Evolutionary conservation across 2,113 vertebrate species (phyloP).

Genomic region (Symphodus melops): DNA sequence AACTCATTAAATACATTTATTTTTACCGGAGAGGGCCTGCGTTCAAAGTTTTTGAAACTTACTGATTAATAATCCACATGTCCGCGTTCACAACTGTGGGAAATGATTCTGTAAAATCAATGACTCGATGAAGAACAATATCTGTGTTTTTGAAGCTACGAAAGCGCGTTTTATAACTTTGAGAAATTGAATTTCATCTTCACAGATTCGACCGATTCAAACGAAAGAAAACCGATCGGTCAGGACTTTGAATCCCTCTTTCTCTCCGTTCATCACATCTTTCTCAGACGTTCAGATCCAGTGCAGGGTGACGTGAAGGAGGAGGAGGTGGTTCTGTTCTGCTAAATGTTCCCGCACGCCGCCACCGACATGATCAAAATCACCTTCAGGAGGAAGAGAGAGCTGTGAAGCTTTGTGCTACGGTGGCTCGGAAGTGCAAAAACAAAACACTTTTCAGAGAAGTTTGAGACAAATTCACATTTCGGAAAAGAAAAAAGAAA

Average conservation of each 20-base stretch:
- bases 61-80: constrained; percentile 57
- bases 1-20: constrained; percentile 84
- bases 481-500: too few species aligned
- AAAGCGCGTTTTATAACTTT: too few species aligned
- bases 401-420: too few species aligned
- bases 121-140: background rate
- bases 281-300: too few species aligned
- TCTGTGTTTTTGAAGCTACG: background rate
- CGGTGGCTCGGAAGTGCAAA: too few species aligned
- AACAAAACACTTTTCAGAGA: too few species aligned
- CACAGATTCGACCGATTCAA: constrained; percentile 16
- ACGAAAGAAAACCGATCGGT: background rate
- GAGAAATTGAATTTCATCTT: constrained; percentile 26
- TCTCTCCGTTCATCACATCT: background rate
- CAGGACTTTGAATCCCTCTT: background rate
- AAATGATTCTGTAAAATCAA: constrained; percentile 26
- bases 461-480: too few species aligned
- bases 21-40: constrained; percentile 58
- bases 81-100: constrained; percentile 58
- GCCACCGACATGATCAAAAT: background rate
- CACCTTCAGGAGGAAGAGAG: too few species aligned
- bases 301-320: too few species aligned
- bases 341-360: constrained; percentile 32
- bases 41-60: constrained; percentile 39
- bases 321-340: constrained; percentile 16